These are phyloP conservation scores for Serranus cabrilla DNA, from an alignment of 2,797 vertebrate species.

Conservation along the genomic window DNA sequence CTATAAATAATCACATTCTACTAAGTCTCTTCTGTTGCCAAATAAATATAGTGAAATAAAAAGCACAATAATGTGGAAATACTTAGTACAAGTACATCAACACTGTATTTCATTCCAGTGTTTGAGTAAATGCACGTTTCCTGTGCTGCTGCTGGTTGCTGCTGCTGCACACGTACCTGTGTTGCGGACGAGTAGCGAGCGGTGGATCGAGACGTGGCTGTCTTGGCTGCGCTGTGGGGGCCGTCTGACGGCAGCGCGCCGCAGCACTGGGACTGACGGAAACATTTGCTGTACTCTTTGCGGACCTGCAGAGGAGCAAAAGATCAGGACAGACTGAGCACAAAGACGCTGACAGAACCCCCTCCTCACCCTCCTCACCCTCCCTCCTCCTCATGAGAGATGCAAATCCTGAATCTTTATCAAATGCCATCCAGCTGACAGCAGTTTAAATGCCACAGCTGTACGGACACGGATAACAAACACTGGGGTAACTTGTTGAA, in stretches of 20 bases:
- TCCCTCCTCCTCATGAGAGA: constrained; percentile 22
- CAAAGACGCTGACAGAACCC: constrained; percentile 10
- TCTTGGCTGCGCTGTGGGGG: constrained; percentile 93
- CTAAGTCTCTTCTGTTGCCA: too few species aligned
- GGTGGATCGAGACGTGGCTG: constrained; percentile 93
- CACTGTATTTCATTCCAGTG: too few species aligned
- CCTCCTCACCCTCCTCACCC: background rate
- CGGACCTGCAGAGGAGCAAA: constrained; percentile 88
- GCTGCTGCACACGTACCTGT: constrained; percentile 86
- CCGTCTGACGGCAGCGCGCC: constrained; percentile 92
- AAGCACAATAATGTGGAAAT: too few species aligned
- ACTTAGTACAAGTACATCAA: too few species aligned
- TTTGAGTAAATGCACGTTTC: too few species aligned
- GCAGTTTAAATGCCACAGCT: constrained; percentile 68
- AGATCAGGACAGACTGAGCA: constrained; percentile 45
- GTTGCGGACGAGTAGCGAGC: constrained; percentile 98
- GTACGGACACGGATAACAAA: constrained; percentile 45
- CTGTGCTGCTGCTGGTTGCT: background rate
- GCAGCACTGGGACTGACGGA: constrained; percentile 96
- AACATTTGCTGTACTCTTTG: constrained; percentile 98
- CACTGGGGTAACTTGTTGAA: constrained; percentile 28
- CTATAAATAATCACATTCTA: too few species aligned
- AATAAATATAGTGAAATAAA: too few species aligned
- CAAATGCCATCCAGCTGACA: constrained; percentile 71
- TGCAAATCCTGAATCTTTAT: constrained; percentile 68